Conservation (phyloP, 2,888 invertebrate genomes). For the Lochmaea capreae region DNA sequence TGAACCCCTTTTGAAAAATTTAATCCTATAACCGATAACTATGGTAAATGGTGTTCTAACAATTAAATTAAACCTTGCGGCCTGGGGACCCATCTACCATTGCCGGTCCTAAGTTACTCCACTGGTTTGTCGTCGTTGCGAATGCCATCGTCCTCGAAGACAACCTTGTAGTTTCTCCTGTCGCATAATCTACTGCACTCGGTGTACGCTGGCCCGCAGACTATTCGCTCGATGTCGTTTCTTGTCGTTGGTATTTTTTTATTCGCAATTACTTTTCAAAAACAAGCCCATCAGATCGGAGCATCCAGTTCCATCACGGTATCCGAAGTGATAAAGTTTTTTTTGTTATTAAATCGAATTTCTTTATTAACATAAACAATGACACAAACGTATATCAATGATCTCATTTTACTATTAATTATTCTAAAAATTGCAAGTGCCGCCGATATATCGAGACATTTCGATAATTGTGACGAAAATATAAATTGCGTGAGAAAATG, state of each 20-base stretch:
- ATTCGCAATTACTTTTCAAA: constrained; percentile 33
- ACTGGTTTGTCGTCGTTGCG: background rate
- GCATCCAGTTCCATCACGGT: constrained; percentile 24
- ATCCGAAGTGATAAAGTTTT: constrained; percentile 26
- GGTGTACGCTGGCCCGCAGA: constrained; percentile 22
- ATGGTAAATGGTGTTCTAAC: too few relatives aligned
- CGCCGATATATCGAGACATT: constrained; percentile 6
- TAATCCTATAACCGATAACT: too few relatives aligned
- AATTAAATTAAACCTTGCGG: too few relatives aligned
- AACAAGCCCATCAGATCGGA: constrained; percentile 29
- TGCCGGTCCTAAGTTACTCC: background rate
- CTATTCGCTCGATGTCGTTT: constrained; percentile 39
- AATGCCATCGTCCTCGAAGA: constrained; percentile 7
- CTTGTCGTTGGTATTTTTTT: constrained; percentile 37
- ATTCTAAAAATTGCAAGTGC: constrained; percentile 20
- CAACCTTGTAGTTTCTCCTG: background rate
- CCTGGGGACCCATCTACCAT: too few relatives aligned
- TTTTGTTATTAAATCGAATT: background rate
- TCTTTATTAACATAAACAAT: constrained; percentile 17
- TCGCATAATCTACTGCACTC: background rate
- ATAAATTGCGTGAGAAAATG: constrained; percentile 19
- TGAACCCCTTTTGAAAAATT: too few relatives aligned
- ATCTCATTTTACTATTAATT: constrained; percentile 26
- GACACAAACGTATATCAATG: constrained; percentile 28
- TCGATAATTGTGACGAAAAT: constrained; percentile 20